Conservation (phyloP, 2,888 invertebrate species). For the Drosophila leonis region DNA sequence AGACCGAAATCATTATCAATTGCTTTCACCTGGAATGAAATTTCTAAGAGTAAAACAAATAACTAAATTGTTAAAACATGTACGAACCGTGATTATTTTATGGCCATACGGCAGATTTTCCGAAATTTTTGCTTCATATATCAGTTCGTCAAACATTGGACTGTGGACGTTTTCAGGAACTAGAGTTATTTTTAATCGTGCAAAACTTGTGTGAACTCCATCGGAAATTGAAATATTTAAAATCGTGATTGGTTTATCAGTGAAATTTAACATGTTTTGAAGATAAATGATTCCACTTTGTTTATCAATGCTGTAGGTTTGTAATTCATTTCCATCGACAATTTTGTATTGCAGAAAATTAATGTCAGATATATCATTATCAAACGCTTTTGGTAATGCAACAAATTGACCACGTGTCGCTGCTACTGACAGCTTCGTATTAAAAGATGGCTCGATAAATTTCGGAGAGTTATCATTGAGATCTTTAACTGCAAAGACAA, state of each 20-base stretch:
- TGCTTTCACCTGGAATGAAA: constrained; percentile 88
- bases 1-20: constrained; percentile 93
- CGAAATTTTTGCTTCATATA: constrained; percentile 91
- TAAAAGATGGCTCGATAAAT: constrained; percentile 93
- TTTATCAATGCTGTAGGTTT: constrained; percentile 89
- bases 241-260: constrained; percentile 88
- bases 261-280: constrained; percentile 91
- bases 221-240: constrained; percentile 98
- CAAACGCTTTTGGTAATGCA: constrained; percentile 94
- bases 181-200: constrained; percentile 92
- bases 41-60: not conserved
- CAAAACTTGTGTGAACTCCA: constrained; percentile 96
- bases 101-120: constrained; percentile 93
- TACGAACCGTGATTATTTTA: constrained; percentile 89
- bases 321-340: constrained; percentile 92
- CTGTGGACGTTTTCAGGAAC: constrained; percentile 92
- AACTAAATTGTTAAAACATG: not conserved
- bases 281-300: constrained; percentile 89
- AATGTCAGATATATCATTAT: constrained; percentile 93
- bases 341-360: constrained; percentile 92
- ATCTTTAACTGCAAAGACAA: constrained; percentile 89
- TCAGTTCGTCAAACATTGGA: constrained; percentile 91
- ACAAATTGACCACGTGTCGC: constrained; percentile 95
- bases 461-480: constrained; percentile 96
- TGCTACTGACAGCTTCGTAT: constrained; percentile 91